Base-by-base conservation (phyloP, 2,888 invertebrate species). In the Aphidius colemani region DNA sequence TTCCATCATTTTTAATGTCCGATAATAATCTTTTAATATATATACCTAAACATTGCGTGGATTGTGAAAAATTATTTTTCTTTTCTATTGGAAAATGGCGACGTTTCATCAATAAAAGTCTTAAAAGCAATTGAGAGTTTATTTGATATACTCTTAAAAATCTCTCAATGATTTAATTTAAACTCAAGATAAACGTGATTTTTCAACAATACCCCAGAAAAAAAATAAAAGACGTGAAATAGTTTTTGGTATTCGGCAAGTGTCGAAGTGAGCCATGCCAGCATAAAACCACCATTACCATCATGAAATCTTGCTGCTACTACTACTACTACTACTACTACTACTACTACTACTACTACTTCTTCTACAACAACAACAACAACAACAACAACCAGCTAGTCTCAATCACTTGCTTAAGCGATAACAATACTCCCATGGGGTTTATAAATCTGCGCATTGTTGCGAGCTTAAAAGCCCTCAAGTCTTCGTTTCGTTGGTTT, bases 401-500 rank as follows among this genome's bases (percentile, higher is more conserved):
- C 79, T 80, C 80, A 76, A 80, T 81, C 80, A 79, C 78, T 77
- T 75, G 75, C 56, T 44, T 71, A 61, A 40, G 50, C 72, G 79
- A 78, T 80, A 81, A 81, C 81, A 81, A 81, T 81, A 74, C 78
- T 74, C 70, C 69, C 63, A 46, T 65, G 75, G 74, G 79, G 77
- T 78, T 81, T 80, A 81, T 81, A 81, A 81, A 81, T 81, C 81
- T 79, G 77, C 67, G 79, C 80, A 80, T 81, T 81, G 81, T 81
- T 80, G 79, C 79, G 76, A 79, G 80, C 79, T 80, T 81, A 79
- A 81, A 80, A 80, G 79, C 78, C 68, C 69, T 69, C 48, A 57
- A 64, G 56, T 46, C 55, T 48, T 40, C 44, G 50, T 50, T 39
- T 7, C 62, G 5, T 40, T 43, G 43, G 46, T 41, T 48, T 50